Conservation (phyloP, 1,140 invertebrate genomes). For the Neuroterus valhalla region DNA sequence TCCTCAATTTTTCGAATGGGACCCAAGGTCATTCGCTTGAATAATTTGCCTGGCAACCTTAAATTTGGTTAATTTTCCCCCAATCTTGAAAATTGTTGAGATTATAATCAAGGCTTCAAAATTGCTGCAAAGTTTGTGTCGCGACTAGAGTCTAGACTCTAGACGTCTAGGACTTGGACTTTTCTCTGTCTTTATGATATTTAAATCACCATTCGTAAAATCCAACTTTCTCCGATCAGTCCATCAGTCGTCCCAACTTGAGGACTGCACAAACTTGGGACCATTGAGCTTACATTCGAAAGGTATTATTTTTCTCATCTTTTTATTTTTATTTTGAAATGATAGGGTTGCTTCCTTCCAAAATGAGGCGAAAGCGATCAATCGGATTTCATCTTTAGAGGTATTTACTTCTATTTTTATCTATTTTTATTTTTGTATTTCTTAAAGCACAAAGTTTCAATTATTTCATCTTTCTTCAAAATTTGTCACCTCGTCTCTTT, state of each 20-base stretch:
- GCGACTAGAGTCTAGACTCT: background rate
- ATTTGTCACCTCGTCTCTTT: no score
- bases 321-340: background rate
- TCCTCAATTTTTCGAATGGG: slow-evolving; percentile 46
- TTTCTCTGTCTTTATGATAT: background rate
- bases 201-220: slow-evolving; percentile 3
- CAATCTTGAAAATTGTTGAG: no score
- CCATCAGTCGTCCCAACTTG: background rate
- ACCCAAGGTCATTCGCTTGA: slow-evolving; percentile 34
- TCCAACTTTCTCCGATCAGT: background rate
- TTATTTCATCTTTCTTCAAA: no score
- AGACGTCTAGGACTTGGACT: background rate
- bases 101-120: no score
- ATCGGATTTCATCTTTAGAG: no score
- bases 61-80: no score
- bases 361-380: no score
- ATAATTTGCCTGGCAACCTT: background rate
- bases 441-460: no score
- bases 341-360: no score
- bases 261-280: background rate
- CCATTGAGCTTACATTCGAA: no score
- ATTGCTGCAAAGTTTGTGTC: background rate
- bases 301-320: background rate
- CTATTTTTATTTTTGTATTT: no score
- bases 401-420: no score